Conservation (phyloP, 2,113 vertebrate species). For the Gadus chalcogrammus region DNA sequence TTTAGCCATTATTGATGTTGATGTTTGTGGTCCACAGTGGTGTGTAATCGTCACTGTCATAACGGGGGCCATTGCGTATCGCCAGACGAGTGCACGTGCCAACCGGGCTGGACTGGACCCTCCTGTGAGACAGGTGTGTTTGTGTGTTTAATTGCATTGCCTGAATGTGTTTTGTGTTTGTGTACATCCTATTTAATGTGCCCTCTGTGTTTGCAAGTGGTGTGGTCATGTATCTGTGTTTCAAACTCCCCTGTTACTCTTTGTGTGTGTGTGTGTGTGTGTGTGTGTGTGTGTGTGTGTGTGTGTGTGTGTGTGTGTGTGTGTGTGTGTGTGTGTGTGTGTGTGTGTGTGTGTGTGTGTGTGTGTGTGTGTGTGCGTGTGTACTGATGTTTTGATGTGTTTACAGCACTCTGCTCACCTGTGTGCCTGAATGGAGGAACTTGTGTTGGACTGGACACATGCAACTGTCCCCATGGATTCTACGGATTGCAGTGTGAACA, state of each 20-base stretch:
- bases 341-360: conserved; percentile 48
- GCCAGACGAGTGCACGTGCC: conserved; percentile 73
- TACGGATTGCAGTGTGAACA: conserved; percentile 72
- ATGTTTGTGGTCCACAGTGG: conserved; percentile 61
- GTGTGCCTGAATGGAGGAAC: conserved; percentile 69
- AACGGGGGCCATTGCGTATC: conserved; percentile 74
- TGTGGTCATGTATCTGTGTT: too few relatives aligned
- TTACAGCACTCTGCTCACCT: conserved; percentile 64
- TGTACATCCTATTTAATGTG: too few relatives aligned
- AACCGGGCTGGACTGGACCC: conserved; percentile 73
- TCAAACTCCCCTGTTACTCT: background rate
- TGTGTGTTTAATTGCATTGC: background rate
- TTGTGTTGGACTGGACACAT: conserved; percentile 59
- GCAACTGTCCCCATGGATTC: conserved; percentile 69
- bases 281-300: conserved; percentile 39
- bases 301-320: conserved; percentile 51
- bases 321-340: conserved; percentile 37
- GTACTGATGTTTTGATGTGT: conserved; percentile 7
- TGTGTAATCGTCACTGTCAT: conserved; percentile 79
- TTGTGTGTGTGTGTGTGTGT: conserved; percentile 49
- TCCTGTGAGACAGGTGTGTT: conserved; percentile 74
- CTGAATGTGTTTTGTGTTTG: too few relatives aligned
- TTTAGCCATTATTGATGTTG: background rate
- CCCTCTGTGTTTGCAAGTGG: too few relatives aligned
- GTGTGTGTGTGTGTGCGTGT: conserved; percentile 11